phyloP scores from a whole-genome alignment of 2,113 vertebrate species.

The Circaetus cinerascens region DNA sequence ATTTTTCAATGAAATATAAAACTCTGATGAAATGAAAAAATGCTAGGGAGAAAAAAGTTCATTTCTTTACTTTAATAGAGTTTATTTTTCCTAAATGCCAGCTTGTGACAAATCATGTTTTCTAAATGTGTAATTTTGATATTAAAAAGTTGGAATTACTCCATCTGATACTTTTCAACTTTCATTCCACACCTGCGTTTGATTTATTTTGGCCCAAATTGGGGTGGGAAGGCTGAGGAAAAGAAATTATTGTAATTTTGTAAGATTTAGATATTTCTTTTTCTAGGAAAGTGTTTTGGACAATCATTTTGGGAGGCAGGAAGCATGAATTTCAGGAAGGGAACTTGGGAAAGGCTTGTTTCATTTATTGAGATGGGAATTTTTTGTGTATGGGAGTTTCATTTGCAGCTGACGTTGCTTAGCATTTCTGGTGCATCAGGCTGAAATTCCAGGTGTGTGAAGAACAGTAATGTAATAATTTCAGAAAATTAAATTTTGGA shows the following conservation, averaged over 20 bases:
- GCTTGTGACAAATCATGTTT: background rate
- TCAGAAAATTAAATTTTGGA: background rate
- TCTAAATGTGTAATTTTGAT: background rate
- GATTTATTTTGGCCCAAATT: background rate
- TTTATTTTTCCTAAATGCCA: background rate
- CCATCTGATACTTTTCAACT: background rate
- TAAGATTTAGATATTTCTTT: background rate
- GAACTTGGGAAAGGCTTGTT: background rate
- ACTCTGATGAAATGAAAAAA: background rate
- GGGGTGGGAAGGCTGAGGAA: background rate
- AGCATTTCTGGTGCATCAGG: background rate
- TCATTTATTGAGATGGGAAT: background rate
- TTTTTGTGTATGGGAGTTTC: background rate
- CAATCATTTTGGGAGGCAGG: background rate
- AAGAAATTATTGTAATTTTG: background rate
- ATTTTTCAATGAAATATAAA: background rate
- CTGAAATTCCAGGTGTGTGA: background rate
- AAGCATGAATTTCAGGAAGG: background rate
- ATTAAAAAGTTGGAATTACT: background rate
- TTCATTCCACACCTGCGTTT: background rate
- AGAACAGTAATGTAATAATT: background rate
- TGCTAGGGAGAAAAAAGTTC: background rate
- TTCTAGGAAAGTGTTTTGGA: background rate
- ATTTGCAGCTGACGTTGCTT: background rate
- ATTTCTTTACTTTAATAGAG: background rate